Evolutionary conservation across 2,113 vertebrate genomes (phyloP), one percentile per base, ranked within the genome.

Genomic region (Sinosuthora webbiana): DNA sequence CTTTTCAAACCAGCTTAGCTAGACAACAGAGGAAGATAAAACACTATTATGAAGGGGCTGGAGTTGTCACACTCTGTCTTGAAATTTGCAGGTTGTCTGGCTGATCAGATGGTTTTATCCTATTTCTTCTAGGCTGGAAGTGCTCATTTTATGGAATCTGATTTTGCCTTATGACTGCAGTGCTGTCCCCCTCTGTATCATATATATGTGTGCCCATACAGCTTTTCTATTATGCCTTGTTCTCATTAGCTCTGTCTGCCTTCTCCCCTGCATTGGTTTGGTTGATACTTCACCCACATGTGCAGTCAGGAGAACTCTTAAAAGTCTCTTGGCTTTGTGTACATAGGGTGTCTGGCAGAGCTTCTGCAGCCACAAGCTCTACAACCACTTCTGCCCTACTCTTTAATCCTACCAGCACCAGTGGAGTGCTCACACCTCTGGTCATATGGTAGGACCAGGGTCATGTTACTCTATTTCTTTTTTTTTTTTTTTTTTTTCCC

Each of bases 1-100:
- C 90, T 94, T 93, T 94, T 70, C 57, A 73, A 96, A 92, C 28
- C 20, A 88, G 84, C 82, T 62, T 52, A 74, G 42, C 85, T 30
- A 53, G 68, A 83, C 68, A 77, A 78, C 47, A 77, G 45, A 93
- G 53, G 37, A 77, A 88, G 49, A 87, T 27, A 82, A 65, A 94
- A 80, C 15, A 52, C n/a, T 73, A 13, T 49, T 89, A 27, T 68
- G 44, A 63, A 55, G 33, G 35, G 9, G 12, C 18, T 88, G 69
- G 14, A 76, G 45, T 25, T 92, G 65, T 86, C 2, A 6, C 33
- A 23, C 37, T 25, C 63, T 49, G 15, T 70, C 47, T 89, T 76
- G 47, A 64, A 73, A 90, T 90, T 76, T 86, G 20, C 52, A 17
- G 8, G 5, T 85, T 80, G 81, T 62, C 21, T 87, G n/a, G 28